Evolutionary conservation across 2,797 vertebrate genomes (phyloP), one percentile per base, ranked within the genome.

Genomic region (Arrhamphus sclerolepis): DNA sequence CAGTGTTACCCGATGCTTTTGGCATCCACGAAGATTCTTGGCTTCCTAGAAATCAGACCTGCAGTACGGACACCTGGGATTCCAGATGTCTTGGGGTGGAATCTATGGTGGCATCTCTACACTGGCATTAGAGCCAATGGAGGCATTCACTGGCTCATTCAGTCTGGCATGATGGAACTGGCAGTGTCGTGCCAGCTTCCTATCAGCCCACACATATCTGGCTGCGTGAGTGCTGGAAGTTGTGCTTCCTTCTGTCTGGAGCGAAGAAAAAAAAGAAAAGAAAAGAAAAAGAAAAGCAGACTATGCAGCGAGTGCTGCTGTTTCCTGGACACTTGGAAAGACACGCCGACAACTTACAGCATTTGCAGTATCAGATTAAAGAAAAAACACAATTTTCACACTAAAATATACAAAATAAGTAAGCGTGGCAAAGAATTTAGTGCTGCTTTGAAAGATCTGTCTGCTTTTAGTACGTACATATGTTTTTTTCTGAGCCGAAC

Each of bases 41-140:
- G 84, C 88, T 92, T 92, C 90, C 87, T 90, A 87, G 83, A 91
- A 88, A 89, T 88, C 89, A 86, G 86, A 81, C 72, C 80, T 87
- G 78, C 41, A 49, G 69, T 71, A 73, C 0, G 13, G 74, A 65
- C 91, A 92, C 92, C 92, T 92, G 92, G 89, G 86, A 82, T 70
- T 85, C 87, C 90, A 92, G 89, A 89, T 91, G 91, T 88, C 89
- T 82, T 28, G 68, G 86, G 77, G 68, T 53, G 41, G 78, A 72
- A 83, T 84, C 84, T 78, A 78, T 77, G 63, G 86, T 67, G 81
- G 77, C 81, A 84, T 87, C 87, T 80, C 80, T 81, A 68, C 60
- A 60, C 71, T 77, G 84, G 84, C 81, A 82, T 82, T 71, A 72
- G 62, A 19, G 57, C 78, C 81, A 26, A 56, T 28, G 38, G 77